Evolutionary conservation across 1,140 invertebrate genomes (phyloP), one percentile per base, ranked within the genome.

Genomic region (Coboldia fuscipes): DNA sequence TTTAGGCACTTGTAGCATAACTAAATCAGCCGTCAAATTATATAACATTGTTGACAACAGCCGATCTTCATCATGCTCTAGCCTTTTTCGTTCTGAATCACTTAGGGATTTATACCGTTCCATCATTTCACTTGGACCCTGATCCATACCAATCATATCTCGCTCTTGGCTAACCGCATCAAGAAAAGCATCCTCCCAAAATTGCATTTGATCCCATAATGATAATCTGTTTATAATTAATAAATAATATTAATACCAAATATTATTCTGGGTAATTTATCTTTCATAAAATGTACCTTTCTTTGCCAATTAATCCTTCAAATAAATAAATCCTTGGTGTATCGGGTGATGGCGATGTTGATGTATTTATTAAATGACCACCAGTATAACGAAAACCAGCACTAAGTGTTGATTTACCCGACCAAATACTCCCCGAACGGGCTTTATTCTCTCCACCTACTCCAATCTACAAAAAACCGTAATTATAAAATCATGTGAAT

Each of bases 151-250:
- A 39, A 98, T 88, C 67, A 97, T 89, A 51, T 99, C 94, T 33
- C 96, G 64, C 54, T 99, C 96, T 57, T 98, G 92, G 31, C 93
- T 93, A 1, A 99, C 94, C 0, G 93, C 90, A 60, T 99, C 94
- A 17, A 98, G 62, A 51, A 98, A 99, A 0, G 86, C 83, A 56
- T 98, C 93, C 59, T 99, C 94, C 94, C 96, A 99, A 58, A 98
- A 98, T 49, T 97, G 89, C 83, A 97, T 93, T 61, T 97, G 85
- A 56, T 98, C 92, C 93, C 94, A 98, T n/a, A 98, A 55, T 22
- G 72, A 70, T 3, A 80, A 81, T 41, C 84, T 60, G 13, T 31
- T 19, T 3, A 21, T 20, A 5, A 27, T n/a, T 14, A 27, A 27
- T n/a, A 27, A 4, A 27, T n/a, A 14, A 27, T 10, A 27, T 14